Percentiles rank a stretch among this genome's conserved stretches.
Conservation (phyloP, 2,888 invertebrate genomes). For the Boloria euphrosyne region DNA sequence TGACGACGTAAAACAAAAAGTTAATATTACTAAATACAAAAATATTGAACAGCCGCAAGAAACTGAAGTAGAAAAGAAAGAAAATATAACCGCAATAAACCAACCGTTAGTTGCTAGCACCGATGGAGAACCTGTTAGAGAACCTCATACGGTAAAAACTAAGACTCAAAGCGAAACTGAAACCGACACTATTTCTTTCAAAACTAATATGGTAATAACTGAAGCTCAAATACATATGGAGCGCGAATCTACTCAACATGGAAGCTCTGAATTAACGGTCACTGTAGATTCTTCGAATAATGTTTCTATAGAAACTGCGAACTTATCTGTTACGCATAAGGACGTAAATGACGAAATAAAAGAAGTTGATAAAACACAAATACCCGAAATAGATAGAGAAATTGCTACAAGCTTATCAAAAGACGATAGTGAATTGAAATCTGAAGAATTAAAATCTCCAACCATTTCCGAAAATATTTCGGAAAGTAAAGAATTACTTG, state of each 20-base stretch:
- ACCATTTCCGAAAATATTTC: conserved; percentile 25
- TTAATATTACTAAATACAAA: conserved; percentile 75
- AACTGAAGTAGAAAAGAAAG: conserved; percentile 46
- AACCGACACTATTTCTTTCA: conserved; percentile 73
- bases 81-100: conserved; percentile 42
- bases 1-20: conserved; percentile 71
- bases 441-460: conserved; percentile 7
- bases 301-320: conserved; percentile 71
- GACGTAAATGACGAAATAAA: conserved; percentile 53
- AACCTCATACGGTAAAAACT: conserved; percentile 53
- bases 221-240: conserved; percentile 81
- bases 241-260: conserved; percentile 68
- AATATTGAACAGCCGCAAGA: conserved; percentile 45
- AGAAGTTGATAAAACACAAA: conserved; percentile 23
- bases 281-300: conserved; percentile 73
- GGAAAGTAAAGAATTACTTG: background rate
- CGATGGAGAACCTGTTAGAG: conserved; percentile 53
- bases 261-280: conserved; percentile 72
- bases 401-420: background rate
- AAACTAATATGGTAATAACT: conserved; percentile 77
- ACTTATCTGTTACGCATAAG: conserved; percentile 66
- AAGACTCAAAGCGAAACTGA: conserved; percentile 73
- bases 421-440: conserved; percentile 7
- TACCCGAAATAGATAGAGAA: conserved; percentile 24
- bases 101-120: conserved; percentile 32